phyloP scores from a whole-genome alignment of 2,888 invertebrate genomes.

The Coremacera marginata region DNA sequence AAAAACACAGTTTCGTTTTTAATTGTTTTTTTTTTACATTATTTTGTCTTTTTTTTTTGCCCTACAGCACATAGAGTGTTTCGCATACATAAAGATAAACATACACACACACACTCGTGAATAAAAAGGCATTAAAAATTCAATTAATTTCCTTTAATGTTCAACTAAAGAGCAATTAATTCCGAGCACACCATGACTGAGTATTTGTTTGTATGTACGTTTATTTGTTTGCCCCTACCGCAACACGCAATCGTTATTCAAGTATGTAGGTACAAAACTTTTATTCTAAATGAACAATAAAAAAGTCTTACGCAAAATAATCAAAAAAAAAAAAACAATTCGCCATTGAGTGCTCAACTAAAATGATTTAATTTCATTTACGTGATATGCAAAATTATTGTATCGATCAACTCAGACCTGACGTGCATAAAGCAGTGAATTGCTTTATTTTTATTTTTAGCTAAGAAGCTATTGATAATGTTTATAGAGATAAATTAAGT shows the following conservation, averaged over 20 bases:
- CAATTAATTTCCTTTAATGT: constrained; percentile 13
- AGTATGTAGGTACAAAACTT: not conserved
- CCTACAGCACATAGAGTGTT: not conserved
- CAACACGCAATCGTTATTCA: constrained; percentile 7
- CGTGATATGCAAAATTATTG: constrained; percentile 51
- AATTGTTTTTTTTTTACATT: not conserved
- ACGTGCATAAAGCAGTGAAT: constrained; percentile 16
- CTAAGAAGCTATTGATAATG: not conserved
- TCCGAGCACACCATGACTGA: not conserved
- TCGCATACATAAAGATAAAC: not conserved
- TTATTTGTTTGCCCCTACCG: constrained; percentile 2
- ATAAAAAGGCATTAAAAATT: not conserved
- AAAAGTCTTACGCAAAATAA: not conserved
- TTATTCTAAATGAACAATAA: not conserved
- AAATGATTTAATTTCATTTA: constrained; percentile 55
- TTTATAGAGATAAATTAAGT: not conserved
- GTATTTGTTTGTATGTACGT: constrained; percentile 1
- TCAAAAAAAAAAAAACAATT: constrained; percentile 11
- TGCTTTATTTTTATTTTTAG: not conserved
- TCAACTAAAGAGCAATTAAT: not conserved
- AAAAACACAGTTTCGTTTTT: no score
- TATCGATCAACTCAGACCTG: not conserved
- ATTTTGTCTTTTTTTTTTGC: not conserved
- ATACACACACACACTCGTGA: not conserved
- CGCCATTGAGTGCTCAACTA: constrained; percentile 48